Percentiles rank a stretch among this genome's conserved stretches.
Conservation (phyloP, 2,888 invertebrate genomes). For the Stenolophus ochropezus region DNA sequence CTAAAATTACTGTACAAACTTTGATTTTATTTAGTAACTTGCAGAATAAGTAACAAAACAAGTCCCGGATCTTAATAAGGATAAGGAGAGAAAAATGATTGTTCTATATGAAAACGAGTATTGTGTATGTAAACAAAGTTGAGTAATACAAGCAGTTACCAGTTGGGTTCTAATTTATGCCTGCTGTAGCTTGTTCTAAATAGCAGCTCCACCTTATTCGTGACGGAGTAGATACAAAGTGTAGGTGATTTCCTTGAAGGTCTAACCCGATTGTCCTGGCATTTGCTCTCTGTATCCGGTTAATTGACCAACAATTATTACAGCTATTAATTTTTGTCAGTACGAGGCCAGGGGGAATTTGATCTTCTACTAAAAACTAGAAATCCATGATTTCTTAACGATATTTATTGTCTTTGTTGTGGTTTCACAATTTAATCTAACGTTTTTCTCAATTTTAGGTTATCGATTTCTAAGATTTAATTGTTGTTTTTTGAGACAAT, state of each 20-base stretch:
- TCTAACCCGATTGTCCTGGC: constrained; percentile 3
- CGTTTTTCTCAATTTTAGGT: neutral
- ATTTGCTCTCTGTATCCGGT: constrained; percentile 9
- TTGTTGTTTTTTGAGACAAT: neutral
- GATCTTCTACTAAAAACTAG: constrained; percentile 3
- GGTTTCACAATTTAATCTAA: neutral
- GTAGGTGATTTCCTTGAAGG: constrained; percentile 25
- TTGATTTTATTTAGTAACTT: no score
- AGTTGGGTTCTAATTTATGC: neutral
- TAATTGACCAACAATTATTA: constrained; percentile 17
- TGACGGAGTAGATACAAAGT: neutral
- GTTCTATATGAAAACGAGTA: neutral
- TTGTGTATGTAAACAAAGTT: constrained; percentile 4
- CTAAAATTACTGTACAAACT: no score
- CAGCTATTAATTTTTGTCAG: constrained; percentile 1
- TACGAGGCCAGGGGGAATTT: neutral
- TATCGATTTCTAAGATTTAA: neutral
- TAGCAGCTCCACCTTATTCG: neutral
- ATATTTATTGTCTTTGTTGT: neutral
- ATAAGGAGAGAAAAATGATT: neutral
- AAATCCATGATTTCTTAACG: neutral
- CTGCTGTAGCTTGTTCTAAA: neutral
- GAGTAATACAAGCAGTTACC: neutral
- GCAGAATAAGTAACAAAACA: neutral
- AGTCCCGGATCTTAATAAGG: neutral